Conservation (phyloP, 2,113 vertebrate genomes). For the Hassar affinis region DNA sequence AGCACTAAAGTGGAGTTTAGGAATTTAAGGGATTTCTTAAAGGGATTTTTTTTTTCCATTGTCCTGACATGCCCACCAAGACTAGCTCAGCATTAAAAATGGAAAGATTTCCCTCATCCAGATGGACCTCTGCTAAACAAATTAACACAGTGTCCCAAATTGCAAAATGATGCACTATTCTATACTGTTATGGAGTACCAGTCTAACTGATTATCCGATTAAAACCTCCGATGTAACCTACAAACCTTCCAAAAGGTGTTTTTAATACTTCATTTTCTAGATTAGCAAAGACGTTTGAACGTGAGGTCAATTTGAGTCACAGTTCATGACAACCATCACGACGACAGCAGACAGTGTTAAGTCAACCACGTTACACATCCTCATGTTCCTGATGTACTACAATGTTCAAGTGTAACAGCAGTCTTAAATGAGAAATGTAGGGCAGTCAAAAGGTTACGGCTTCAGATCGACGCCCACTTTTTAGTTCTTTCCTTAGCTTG, state of each 20-base stretch:
- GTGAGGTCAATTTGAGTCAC: neutral
- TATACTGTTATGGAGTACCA: neutral
- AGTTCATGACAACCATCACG: neutral
- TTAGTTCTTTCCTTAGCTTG: neutral
- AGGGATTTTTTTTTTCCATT: too few relatives aligned
- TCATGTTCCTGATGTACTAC: neutral
- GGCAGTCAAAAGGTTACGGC: too few relatives aligned
- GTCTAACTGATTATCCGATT: neutral
- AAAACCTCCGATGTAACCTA: neutral
- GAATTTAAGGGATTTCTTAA: too few relatives aligned
- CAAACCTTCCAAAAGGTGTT: neutral
- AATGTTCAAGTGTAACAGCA: too few relatives aligned
- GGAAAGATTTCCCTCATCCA: too few relatives aligned
- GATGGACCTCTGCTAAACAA: neutral
- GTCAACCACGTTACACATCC: neutral
- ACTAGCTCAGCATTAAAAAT: too few relatives aligned
- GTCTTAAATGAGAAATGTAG: neutral
- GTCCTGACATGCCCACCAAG: too few relatives aligned
- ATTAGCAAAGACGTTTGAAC: neutral
- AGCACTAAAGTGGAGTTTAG: constrained; percentile 78
- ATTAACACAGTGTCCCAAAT: neutral
- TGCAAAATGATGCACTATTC: neutral
- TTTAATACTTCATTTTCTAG: neutral
- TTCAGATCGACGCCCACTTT: neutral
- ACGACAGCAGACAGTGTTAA: neutral